A percentile compares a stretch with the other conserved stretches of the same genome.
phyloP scores from a whole-genome alignment of 2,888 invertebrate species.

The Cremastobaeus sp. region DNA sequence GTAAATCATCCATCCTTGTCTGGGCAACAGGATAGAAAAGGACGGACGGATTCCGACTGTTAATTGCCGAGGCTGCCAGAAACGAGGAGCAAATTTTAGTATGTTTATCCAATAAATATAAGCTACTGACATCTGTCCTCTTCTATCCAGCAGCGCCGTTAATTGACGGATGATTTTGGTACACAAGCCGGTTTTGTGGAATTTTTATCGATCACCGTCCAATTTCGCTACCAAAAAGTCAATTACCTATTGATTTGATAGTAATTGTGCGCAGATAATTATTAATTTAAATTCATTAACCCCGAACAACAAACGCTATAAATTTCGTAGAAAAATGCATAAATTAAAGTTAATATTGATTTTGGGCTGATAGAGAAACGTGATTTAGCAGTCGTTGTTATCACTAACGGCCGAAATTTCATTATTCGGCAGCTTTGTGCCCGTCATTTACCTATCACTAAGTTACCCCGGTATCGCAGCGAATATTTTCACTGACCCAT shows the following conservation, averaged over 20 bases:
- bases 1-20: too few species aligned
- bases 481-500: slow-evolving; percentile 42
- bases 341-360: slow-evolving; percentile 45
- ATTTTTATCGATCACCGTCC: too few species aligned
- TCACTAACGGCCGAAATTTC: slow-evolving; percentile 42
- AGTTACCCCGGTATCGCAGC: slow-evolving; percentile 39
- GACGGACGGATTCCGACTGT: too few species aligned
- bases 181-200: too few species aligned
- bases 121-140: too few species aligned
- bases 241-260: background rate
- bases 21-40: too few species aligned
- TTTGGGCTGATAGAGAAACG: slow-evolving; percentile 12
- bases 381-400: slow-evolving; percentile 43
- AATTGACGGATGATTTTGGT: too few species aligned
- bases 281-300: slow-evolving; percentile 27
- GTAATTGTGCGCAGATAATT: slow-evolving; percentile 4
- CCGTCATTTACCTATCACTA: slow-evolving; percentile 50
- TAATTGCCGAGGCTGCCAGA: too few species aligned
- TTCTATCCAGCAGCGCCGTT: too few species aligned
- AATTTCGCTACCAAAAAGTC: too few species aligned
- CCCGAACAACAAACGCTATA: background rate
- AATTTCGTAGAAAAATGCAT: slow-evolving; percentile 21
- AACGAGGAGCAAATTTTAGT: too few species aligned
- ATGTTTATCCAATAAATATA: too few species aligned
- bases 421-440: slow-evolving; percentile 48